These are phyloP conservation scores for Lacanobia oleracea DNA, from an alignment of 2,888 invertebrate species.

Conservation along the genomic window DNA sequence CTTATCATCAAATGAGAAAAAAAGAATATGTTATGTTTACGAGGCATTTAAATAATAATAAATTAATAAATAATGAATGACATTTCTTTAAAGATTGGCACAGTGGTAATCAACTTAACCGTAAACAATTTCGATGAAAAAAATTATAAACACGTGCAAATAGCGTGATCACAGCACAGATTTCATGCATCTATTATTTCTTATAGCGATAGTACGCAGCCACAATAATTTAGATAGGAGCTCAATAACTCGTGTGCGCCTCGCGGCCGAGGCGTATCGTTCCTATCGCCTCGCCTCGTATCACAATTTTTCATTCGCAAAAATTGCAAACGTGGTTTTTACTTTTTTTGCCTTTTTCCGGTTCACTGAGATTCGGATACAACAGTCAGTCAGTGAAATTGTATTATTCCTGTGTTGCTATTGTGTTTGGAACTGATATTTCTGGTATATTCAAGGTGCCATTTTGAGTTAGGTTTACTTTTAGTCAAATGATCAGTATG, in stretches of 20 bases:
- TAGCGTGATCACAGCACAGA: background rate
- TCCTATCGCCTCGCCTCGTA: conserved; percentile 31
- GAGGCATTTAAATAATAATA: background rate
- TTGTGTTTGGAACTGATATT: conserved; percentile 36
- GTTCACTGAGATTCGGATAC: conserved; percentile 65
- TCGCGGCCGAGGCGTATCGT: conserved; percentile 9
- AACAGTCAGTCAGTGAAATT: conserved; percentile 59
- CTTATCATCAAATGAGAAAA: background rate
- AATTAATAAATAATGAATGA: background rate
- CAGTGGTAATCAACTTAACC: background rate
- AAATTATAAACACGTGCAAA: background rate
- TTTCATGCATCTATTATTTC: conserved; percentile 3
- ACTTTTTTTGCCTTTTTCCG: conserved; percentile 60
- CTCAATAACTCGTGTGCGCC: conserved; percentile 48
- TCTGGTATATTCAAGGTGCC: background rate
- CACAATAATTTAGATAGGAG: conserved; percentile 45
- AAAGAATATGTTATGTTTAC: background rate
- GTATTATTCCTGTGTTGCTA: conserved; percentile 59
- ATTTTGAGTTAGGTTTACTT: background rate
- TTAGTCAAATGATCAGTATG: too few relatives aligned
- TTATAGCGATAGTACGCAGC: conserved; percentile 22
- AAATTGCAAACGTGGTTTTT: conserved; percentile 63
- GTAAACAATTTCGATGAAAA: background rate
- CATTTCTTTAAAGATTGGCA: background rate
- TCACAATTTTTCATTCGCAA: conserved; percentile 63